Evolutionary conservation across 2,888 invertebrate species (phyloP).

Genomic region (Psococerastis gibbosa): DNA sequence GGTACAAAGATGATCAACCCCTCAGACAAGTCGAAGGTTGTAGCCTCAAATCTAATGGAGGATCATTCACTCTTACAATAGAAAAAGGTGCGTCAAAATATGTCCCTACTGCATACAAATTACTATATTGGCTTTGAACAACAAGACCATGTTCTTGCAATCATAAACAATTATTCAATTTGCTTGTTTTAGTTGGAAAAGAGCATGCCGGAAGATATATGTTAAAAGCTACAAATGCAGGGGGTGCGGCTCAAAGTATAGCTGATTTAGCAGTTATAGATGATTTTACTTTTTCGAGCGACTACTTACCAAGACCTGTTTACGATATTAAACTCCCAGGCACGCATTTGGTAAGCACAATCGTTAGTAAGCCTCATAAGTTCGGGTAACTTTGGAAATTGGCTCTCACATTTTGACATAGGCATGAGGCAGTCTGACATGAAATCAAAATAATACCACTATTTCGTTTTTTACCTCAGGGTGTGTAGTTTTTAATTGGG

Average conservation of each 20-base stretch:
- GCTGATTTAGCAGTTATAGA: conserved; percentile 58
- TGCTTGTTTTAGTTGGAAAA: background rate
- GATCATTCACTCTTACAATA: conserved; percentile 45
- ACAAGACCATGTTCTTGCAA: conserved; percentile 1
- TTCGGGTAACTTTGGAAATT: no score
- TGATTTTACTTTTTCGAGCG: conserved; percentile 26
- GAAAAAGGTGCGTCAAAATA: conserved; percentile 47
- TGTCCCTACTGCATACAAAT: no score
- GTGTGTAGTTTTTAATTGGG: no score
- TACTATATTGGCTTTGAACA: background rate
- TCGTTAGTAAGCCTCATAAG: no score
- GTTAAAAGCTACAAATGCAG: conserved; percentile 51
- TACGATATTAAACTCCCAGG: background rate
- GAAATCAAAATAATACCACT: no score
- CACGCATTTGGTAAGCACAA: background rate
- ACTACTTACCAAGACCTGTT: background rate
- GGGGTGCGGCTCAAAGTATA: conserved; percentile 65
- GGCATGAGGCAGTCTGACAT: no score
- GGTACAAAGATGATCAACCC: conserved; percentile 51
- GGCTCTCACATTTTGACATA: no score
- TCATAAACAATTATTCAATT: background rate
- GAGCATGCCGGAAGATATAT: conserved; percentile 57
- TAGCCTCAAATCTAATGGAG: conserved; percentile 41
- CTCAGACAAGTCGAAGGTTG: conserved; percentile 33
- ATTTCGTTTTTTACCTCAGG: no score